Evolutionary conservation across 1,140 invertebrate species (phyloP).

Genomic region (Drosophila asahinai): DNA sequence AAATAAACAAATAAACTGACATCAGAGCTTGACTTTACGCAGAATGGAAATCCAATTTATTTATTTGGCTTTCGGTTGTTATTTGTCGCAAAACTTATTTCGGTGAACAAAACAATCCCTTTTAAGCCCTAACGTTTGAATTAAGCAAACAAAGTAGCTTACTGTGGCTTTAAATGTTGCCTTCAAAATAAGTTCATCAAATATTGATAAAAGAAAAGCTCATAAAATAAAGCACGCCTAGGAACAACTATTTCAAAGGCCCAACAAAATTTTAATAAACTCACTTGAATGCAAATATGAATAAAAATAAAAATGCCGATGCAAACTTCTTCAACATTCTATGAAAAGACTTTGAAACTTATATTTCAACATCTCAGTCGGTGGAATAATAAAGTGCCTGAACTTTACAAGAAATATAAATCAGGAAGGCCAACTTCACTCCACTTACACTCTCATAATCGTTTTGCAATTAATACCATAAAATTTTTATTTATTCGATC

Average conservation of each 20-base stretch:
- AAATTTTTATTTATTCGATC: slow-evolving; percentile 6
- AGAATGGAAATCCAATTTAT: slow-evolving; percentile 27
- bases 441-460: slow-evolving; percentile 48
- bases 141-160: background rate
- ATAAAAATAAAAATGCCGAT: too few species aligned
- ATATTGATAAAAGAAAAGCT: background rate
- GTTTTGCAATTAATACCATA: slow-evolving; percentile 41
- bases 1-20: slow-evolving; percentile 38
- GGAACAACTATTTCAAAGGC: background rate
- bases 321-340: background rate
- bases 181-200: background rate
- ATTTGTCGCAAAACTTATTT: slow-evolving; percentile 2
- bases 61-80: slow-evolving; percentile 14
- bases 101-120: slow-evolving; percentile 3
- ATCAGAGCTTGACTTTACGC: slow-evolving; percentile 15
- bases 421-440: slow-evolving; percentile 23
- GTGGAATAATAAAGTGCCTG: slow-evolving; percentile 4
- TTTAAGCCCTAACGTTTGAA: background rate
- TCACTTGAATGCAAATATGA: too few species aligned
- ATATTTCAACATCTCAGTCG: slow-evolving; percentile 21
- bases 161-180: too few species aligned
- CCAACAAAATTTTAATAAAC: background rate
- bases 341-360: background rate
- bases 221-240: background rate
- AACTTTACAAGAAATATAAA: slow-evolving; percentile 27